Conservation (phyloP, 1,140 invertebrate genomes). For the Plutomurus gul region DNA sequence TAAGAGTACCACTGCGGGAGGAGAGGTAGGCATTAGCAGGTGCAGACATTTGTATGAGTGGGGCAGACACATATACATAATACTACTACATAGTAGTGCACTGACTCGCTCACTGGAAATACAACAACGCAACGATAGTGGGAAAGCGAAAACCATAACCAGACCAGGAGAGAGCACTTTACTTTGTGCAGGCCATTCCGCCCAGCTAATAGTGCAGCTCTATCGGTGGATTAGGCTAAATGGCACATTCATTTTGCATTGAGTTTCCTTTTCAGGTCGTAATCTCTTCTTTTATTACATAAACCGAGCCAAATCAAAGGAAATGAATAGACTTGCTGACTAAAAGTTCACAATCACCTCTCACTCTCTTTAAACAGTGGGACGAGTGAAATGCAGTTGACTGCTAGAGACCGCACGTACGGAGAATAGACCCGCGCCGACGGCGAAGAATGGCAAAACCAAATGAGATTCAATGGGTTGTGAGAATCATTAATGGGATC, state of each 20-base stretch:
- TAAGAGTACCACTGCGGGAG: too few relatives aligned
- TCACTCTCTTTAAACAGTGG: slow-evolving; percentile 3
- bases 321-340: neutral
- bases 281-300: slow-evolving; percentile 11
- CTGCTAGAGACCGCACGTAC: neutral
- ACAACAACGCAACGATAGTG: neutral
- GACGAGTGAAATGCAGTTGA: neutral
- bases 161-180: neutral
- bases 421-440: too few relatives aligned
- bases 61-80: too few relatives aligned
- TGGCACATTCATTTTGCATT: slow-evolving; percentile 20
- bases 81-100: too few relatives aligned
- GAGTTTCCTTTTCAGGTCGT: slow-evolving; percentile 10
- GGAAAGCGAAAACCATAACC: too few relatives aligned
- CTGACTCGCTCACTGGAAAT: too few relatives aligned
- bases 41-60: too few relatives aligned
- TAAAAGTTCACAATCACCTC: slow-evolving; percentile 12
- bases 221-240: slow-evolving; percentile 1
- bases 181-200: neutral
- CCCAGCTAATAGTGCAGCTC: neutral
- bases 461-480: slow-evolving; percentile 10
- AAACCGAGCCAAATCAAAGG: slow-evolving; percentile 4
- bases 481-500: slow-evolving; percentile 9
- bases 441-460: neutral
- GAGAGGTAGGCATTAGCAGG: too few relatives aligned